A percentile compares a stretch with the other conserved stretches of the same genome.
Evolutionary conservation across 2,797 vertebrate genomes (phyloP).

Genomic region (Australoheros facetus): DNA sequence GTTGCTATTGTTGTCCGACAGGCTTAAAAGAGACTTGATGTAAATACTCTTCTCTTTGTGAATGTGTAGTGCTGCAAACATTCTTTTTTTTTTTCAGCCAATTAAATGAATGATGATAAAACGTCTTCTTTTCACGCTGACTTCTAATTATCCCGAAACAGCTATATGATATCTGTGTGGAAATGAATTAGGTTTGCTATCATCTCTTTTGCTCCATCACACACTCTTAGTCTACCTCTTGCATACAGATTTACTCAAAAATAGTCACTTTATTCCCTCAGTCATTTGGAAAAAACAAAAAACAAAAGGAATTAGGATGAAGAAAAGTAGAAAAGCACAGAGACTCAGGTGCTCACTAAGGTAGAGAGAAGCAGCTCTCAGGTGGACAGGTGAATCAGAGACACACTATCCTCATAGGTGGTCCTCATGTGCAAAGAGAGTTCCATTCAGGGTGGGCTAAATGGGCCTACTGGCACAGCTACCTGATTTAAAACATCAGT

Average conservation of each 20-base stretch:
- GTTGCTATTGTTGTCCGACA: slow-evolving; percentile 26
- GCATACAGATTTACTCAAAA: slow-evolving; percentile 20
- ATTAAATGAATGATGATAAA: slow-evolving; percentile 70
- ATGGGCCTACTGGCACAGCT: slow-evolving; percentile 11
- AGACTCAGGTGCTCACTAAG: slow-evolving; percentile 28
- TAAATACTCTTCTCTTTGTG: slow-evolving; percentile 57
- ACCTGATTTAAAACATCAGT: slow-evolving; percentile 49
- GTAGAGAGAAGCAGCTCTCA: slow-evolving; percentile 30
- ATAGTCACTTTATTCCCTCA: neutral
- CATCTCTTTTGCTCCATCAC: slow-evolving; percentile 32
- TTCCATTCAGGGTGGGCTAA: slow-evolving; percentile 7
- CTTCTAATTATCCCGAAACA: slow-evolving; percentile 56
- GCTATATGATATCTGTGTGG: slow-evolving; percentile 45
- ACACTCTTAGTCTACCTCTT: slow-evolving; percentile 10
- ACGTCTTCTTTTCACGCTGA: slow-evolving; percentile 40
- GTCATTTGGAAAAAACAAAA: neutral
- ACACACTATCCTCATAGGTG: slow-evolving; percentile 41
- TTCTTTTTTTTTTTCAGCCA: slow-evolving; percentile 45
- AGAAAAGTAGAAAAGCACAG: slow-evolving; percentile 9
- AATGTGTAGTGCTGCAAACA: slow-evolving; percentile 57
- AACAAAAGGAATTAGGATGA: slow-evolving; percentile 7
- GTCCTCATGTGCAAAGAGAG: slow-evolving; percentile 22
- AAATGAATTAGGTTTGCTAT: slow-evolving; percentile 52
- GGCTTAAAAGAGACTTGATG: slow-evolving; percentile 49
- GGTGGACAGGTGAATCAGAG: slow-evolving; percentile 40